Conservation (phyloP, 2,888 invertebrate species). For the Tiliacea citrago region DNA sequence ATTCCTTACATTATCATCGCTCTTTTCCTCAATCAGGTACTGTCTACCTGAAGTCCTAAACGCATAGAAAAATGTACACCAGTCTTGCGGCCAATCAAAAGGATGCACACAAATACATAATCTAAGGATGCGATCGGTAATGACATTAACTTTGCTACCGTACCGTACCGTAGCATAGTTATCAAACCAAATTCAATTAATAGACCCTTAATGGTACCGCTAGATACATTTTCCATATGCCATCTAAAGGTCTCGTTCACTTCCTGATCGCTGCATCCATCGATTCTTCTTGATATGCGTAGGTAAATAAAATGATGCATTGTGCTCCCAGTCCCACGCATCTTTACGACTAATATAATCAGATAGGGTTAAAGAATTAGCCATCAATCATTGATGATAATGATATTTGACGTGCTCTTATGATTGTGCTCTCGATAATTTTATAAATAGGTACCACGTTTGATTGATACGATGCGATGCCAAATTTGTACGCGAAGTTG, state of each 20-base stretch:
- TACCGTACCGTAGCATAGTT: not conserved
- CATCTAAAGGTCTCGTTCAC: conserved; percentile 69
- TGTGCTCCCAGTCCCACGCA: conserved; percentile 87
- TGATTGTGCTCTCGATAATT: conserved; percentile 82
- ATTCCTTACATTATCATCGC: not conserved
- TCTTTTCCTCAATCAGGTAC: not conserved
- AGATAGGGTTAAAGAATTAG: conserved; percentile 84
- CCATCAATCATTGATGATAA: conserved; percentile 89
- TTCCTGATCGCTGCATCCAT: conserved; percentile 59
- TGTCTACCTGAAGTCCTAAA: not conserved
- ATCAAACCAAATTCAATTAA: conserved; percentile 5
- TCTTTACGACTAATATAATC: conserved; percentile 84
- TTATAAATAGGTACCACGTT: conserved; percentile 76
- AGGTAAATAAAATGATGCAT: conserved; percentile 84
- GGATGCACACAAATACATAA: no score
- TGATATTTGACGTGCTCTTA: conserved; percentile 87
- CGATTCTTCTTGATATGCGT: conserved; percentile 69
- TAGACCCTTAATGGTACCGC: conserved; percentile 29
- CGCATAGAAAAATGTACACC: not conserved
- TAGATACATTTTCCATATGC: conserved; percentile 64
- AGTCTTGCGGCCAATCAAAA: not conserved
- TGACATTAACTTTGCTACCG: not conserved
- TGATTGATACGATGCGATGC: conserved; percentile 66
- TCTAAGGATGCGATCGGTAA: no score
- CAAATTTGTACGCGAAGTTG: conserved; percentile 65